Conservation (phyloP, 2,797 vertebrate genomes). For the Mus caroli region DNA sequence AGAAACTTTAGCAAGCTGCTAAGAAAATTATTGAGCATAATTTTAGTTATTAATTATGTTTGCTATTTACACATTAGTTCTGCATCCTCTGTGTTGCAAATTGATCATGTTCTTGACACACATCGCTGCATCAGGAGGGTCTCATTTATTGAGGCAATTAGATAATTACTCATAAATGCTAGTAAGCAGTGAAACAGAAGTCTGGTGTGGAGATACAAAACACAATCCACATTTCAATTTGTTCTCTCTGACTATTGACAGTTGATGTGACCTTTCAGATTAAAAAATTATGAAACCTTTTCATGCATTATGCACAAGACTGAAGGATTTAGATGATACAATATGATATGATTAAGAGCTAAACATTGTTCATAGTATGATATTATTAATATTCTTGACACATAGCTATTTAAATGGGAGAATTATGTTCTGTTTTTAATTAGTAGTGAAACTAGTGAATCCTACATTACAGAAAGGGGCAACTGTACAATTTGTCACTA, state of each 20-base stretch:
- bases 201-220: background rate
- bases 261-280: background rate
- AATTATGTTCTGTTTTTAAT: slow-evolving; percentile 9
- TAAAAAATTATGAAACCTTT: background rate
- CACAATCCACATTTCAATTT: background rate
- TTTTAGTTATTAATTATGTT: slow-evolving; percentile 7
- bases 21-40: background rate
- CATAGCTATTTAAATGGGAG: background rate
- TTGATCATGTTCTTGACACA: background rate
- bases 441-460: background rate
- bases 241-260: background rate
- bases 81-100: background rate
- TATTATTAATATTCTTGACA: background rate
- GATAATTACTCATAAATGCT: background rate
- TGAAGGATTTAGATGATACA: background rate
- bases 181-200: background rate
- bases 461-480: background rate
- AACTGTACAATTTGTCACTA: background rate
- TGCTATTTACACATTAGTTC: background rate
- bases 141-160: slow-evolving; percentile 15
- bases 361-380: background rate
- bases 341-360: background rate
- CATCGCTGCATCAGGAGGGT: background rate
- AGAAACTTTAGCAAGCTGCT: background rate
- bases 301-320: background rate